Evolutionary conservation across 2,797 vertebrate genomes (phyloP).

Genomic region (Pterois miles): DNA sequence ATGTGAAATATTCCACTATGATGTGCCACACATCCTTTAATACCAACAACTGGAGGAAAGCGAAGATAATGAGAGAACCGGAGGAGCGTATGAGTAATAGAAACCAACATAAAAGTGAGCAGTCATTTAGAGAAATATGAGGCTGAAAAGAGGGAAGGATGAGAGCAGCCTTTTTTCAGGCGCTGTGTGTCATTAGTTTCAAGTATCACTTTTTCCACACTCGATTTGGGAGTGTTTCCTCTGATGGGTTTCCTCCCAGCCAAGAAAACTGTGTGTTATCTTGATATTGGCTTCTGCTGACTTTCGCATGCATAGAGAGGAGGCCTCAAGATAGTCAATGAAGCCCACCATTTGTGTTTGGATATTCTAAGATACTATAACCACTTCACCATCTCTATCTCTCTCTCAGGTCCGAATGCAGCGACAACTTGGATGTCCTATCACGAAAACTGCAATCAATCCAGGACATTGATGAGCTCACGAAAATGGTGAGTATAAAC

Average conservation of each 20-base stretch:
- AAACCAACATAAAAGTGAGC: slow-evolving; percentile 34
- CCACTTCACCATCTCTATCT: background rate
- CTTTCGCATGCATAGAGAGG: slow-evolving; percentile 13
- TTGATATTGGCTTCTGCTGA: slow-evolving; percentile 22
- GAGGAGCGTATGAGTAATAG: slow-evolving; percentile 41
- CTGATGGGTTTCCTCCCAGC: slow-evolving; percentile 29
- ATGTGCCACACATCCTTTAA: slow-evolving; percentile 48
- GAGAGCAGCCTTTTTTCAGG: slow-evolving; percentile 23
- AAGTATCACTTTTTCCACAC: slow-evolving; percentile 59
- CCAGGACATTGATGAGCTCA: slow-evolving; percentile 91
- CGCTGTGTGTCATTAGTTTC: slow-evolving; percentile 24
- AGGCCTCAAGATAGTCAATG: slow-evolving; percentile 9
- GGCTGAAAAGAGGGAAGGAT: slow-evolving; percentile 10
- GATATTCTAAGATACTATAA: slow-evolving; percentile 6
- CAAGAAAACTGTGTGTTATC: slow-evolving; percentile 36
- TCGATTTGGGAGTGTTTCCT: slow-evolving; percentile 28
- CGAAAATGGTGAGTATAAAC: slow-evolving; percentile 84
- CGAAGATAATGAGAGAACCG: slow-evolving; percentile 26
- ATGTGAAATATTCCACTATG: slow-evolving; percentile 67
- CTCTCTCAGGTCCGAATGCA: slow-evolving; percentile 83
- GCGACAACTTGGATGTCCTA: slow-evolving; percentile 83
- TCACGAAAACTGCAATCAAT: slow-evolving; percentile 87
- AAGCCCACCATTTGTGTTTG: slow-evolving; percentile 5
- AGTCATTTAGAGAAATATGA: slow-evolving; percentile 37
- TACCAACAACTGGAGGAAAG: slow-evolving; percentile 37